phyloP scores from a whole-genome alignment of 2,113 vertebrate species.

The Sciurus niger region DNA sequence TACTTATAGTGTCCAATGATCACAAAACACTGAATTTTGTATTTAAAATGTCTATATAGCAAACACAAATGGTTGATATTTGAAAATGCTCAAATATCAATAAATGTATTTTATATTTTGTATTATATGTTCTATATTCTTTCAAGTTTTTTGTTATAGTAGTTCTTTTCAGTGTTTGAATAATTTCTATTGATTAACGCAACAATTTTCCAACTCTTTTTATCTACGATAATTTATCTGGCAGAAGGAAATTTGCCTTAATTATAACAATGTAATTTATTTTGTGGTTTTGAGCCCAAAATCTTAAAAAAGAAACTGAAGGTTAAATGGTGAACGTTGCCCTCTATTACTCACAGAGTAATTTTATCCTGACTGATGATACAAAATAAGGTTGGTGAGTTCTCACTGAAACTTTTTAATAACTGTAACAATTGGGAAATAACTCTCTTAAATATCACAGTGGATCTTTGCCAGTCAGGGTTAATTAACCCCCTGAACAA shows the following conservation, averaged over 20 bases:
- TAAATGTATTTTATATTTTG: slow-evolving; percentile 57
- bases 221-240: slow-evolving; percentile 55
- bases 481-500: neutral
- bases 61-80: slow-evolving; percentile 66
- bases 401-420: slow-evolving; percentile 42
- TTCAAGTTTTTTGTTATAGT: slow-evolving; percentile 24
- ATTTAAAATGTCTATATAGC: slow-evolving; percentile 55
- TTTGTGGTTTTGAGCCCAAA: slow-evolving; percentile 52
- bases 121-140: slow-evolving; percentile 59
- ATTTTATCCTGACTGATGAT: slow-evolving; percentile 23
- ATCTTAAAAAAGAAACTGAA: slow-evolving; percentile 3
- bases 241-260: slow-evolving; percentile 62
- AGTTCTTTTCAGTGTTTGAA: slow-evolving; percentile 67
- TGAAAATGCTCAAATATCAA: slow-evolving; percentile 76
- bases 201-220: slow-evolving; percentile 67
- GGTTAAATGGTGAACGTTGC: neutral
- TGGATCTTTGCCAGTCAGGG: neutral
- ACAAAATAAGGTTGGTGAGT: neutral
- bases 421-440: neutral
- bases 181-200: slow-evolving; percentile 73
- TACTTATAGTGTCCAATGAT: slow-evolving; percentile 16
- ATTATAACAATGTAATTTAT: slow-evolving; percentile 57
- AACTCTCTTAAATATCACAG: neutral
- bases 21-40: slow-evolving; percentile 64
- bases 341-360: neutral